These are phyloP conservation scores for Rhopalosiphum nymphaeae DNA, from an alignment of 2,888 invertebrate species.

Conservation along the genomic window DNA sequence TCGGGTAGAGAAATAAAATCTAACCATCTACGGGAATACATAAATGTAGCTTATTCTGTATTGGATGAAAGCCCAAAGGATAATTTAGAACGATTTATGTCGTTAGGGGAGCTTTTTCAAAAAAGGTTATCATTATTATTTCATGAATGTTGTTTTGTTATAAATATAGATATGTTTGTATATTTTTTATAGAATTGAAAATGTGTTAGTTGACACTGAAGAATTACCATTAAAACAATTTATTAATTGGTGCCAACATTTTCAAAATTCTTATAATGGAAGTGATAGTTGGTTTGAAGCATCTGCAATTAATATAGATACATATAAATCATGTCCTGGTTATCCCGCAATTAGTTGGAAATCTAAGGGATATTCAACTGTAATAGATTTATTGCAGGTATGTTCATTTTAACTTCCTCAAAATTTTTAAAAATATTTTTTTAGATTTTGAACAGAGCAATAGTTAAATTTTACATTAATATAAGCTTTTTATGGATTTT, in stretches of 20 bases:
- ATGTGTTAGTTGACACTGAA: slow-evolving; percentile 33
- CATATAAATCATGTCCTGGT: slow-evolving; percentile 80
- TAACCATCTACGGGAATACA: slow-evolving; percentile 30
- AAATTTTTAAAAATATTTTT: not conserved
- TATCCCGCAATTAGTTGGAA: slow-evolving; percentile 82
- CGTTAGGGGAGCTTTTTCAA: slow-evolving; percentile 59
- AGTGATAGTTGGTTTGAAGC: slow-evolving; percentile 78
- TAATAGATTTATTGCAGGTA: slow-evolving; percentile 80
- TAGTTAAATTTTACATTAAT: not conserved
- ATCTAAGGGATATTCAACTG: slow-evolving; percentile 77
- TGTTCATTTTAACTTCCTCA: slow-evolving; percentile 67
- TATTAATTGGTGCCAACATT: slow-evolving; percentile 75
- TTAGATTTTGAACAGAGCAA: not conserved
- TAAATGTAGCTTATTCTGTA: slow-evolving; percentile 38
- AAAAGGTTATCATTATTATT: slow-evolving; percentile 44
- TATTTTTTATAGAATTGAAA: slow-evolving; percentile 37
- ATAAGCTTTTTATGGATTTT: not conserved
- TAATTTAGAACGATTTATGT: slow-evolving; percentile 61
- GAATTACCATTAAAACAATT: slow-evolving; percentile 59
- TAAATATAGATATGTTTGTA: not conserved
- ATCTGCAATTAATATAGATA: slow-evolving; percentile 76
- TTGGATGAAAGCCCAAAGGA: slow-evolving; percentile 56
- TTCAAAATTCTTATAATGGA: slow-evolving; percentile 74
- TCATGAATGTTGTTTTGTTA: not conserved
- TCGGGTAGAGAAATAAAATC: slow-evolving; percentile 39